Percentiles rank a stretch among this genome's conserved stretches.
Evolutionary conservation across 1,140 invertebrate genomes (phyloP).

Genomic region (Pseudomyrmex sp.): DNA sequence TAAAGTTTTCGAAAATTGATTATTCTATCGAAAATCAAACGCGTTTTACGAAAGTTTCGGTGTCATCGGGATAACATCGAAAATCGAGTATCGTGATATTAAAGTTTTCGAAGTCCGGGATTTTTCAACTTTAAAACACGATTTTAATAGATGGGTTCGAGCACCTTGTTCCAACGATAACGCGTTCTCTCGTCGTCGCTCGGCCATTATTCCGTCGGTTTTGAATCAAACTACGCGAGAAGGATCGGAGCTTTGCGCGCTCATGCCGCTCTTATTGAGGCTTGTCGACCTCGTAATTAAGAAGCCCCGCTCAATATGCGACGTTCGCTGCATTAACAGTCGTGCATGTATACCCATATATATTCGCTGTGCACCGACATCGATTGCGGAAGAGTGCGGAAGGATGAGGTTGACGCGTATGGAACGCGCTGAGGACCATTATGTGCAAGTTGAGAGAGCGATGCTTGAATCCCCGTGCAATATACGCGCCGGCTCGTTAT

Average conservation of each 20-base stretch:
- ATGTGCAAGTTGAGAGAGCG: constrained; percentile 74
- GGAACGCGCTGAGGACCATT: constrained; percentile 74
- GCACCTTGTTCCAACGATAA: constrained; percentile 6
- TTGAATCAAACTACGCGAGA: constrained; percentile 68
- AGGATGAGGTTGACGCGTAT: constrained; percentile 40
- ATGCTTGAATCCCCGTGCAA: constrained; percentile 65
- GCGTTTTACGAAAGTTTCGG: no score
- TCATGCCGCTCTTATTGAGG: constrained; percentile 36
- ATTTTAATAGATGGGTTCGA: constrained; percentile 1
- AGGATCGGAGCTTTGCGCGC: constrained; percentile 53
- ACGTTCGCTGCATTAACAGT: constrained; percentile 43
- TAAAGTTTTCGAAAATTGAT: not conserved
- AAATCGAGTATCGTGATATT: not conserved
- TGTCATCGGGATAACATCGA: no score
- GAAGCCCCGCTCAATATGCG: constrained; percentile 74
- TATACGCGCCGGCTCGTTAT: constrained; percentile 77
- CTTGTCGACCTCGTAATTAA: constrained; percentile 75
- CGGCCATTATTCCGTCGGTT: constrained; percentile 63
- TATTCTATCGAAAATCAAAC: not conserved
- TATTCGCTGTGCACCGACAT: constrained; percentile 46
- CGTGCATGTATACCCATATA: constrained; percentile 20
- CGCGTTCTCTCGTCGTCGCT: constrained; percentile 23
- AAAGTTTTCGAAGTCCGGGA: not conserved
- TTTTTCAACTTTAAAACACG: constrained; percentile 12
- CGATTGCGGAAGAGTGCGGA: constrained; percentile 41